Evolutionary conservation across 2,797 vertebrate species (phyloP), one percentile per base, ranked within the genome.

Genomic region (Phataginus tricuspis): DNA sequence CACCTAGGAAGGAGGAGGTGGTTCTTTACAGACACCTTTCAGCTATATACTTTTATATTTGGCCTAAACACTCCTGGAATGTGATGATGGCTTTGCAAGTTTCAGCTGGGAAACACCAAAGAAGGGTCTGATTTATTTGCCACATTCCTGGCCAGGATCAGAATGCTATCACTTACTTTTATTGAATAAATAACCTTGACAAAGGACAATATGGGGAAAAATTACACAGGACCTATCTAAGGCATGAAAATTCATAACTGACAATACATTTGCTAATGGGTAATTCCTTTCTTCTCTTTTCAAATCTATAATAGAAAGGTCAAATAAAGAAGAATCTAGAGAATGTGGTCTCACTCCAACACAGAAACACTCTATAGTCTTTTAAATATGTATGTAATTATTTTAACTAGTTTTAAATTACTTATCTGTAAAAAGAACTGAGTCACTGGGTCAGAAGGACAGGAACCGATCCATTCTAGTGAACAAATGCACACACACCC

Each of bases 321-420:
- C 69, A 82, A 64, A 49, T 42, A 45, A 90, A 85, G 78, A 39
- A 8, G 4, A 83, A 31, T 79, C 51, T 51, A 87, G 14, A 78
- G 27, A 94, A 34, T 69, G 31, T 37, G 57, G 34, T 75, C 45
- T 91, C 37, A 57, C 25, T 49, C 53, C 4, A 29, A 80, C 39
- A 75, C 2, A 86, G 55, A 92, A 92, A 72, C 6, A 31, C 74
- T 78, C 51, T 61, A 45, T 12, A 23, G n/a, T 74, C 45, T 85
- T 93, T 92, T 42, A 42, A 86, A 45, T 86, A 79, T 37, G 15
- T 72, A 77, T 34, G 11, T 42, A 85, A 42, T 90, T 88, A 86
- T 37, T 94, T 85, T 87, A 94, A 90, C 42, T 63, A 64, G 78
- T 63, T 92, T 92, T 88, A 89, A 92, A 80, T 55, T 45, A 14